These are phyloP conservation scores for Acrocera orbiculus DNA, from an alignment of 2,888 invertebrate genomes.

Conservation along the genomic window DNA sequence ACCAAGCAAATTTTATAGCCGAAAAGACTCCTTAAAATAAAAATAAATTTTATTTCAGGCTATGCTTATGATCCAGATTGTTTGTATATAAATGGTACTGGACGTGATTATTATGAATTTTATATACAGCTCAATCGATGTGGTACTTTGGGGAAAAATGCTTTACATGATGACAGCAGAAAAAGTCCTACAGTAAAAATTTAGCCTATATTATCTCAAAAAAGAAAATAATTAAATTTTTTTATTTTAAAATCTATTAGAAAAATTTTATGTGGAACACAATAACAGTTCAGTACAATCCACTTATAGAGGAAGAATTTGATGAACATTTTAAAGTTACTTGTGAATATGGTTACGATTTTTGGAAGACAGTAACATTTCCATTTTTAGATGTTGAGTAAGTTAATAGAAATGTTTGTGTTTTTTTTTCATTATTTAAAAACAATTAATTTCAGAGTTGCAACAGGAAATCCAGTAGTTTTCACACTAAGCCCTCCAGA, in stretches of 20 bases:
- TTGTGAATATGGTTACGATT: conserved; percentile 90
- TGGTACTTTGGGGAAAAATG: conserved; percentile 77
- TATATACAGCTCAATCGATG: conserved; percentile 83
- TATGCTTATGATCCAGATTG: conserved; percentile 89
- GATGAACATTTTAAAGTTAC: conserved; percentile 93
- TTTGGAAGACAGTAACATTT: conserved; percentile 92
- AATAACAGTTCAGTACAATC: conserved; percentile 84
- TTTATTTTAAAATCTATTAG: too few species aligned
- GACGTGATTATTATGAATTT: conserved; percentile 82
- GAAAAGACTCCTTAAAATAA: neutral
- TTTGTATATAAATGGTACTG: conserved; percentile 87
- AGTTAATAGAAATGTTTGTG: too few species aligned
- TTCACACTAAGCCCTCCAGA: conserved; percentile 86
- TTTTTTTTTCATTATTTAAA: neutral
- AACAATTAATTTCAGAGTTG: conserved; percentile 64
- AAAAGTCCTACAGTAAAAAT: conserved; percentile 64
- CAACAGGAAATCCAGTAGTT: conserved; percentile 85
- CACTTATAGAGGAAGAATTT: conserved; percentile 81
- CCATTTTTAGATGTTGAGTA: conserved; percentile 89
- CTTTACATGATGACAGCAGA: conserved; percentile 64
- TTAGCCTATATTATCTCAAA: conserved; percentile 4
- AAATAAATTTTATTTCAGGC: conserved; percentile 34
- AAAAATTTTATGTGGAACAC: conserved; percentile 96
- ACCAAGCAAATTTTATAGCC: too few species aligned
- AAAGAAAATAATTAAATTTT: too few species aligned